A percentile compares a stretch with the other conserved stretches of the same genome.
Evolutionary conservation across 2,113 vertebrate species (phyloP).

Genomic region (Promerops cafer): DNA sequence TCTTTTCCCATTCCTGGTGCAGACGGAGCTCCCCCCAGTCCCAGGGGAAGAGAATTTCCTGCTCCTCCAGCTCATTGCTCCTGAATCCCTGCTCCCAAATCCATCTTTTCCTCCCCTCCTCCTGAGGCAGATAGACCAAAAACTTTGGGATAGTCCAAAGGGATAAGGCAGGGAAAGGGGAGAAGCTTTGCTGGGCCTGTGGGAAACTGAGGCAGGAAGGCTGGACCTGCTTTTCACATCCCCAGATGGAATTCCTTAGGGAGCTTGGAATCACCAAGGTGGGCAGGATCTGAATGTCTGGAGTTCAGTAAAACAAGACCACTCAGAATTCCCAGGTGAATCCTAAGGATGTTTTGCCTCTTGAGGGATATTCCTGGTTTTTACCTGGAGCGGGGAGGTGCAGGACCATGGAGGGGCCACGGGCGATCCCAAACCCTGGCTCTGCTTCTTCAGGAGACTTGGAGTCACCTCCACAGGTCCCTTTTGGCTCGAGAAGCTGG

Average conservation of each 20-base stretch:
- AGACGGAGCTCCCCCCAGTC: neutral
- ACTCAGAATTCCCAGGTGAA: neutral
- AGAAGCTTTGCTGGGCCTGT: neutral
- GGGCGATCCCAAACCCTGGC: neutral
- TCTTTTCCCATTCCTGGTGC: neutral
- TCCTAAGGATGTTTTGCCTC: neutral
- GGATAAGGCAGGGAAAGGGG: neutral
- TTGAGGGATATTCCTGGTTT: neutral
- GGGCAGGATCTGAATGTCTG: neutral
- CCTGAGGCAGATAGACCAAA: fast-evolving
- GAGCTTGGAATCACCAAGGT: neutral
- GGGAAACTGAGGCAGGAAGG: neutral
- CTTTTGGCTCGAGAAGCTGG: neutral
- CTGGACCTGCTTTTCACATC: neutral
- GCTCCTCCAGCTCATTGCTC: neutral
- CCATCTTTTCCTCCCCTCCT: neutral
- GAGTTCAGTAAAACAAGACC: neutral
- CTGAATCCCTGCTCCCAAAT: neutral
- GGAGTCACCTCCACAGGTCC: neutral
- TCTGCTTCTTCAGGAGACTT: neutral
- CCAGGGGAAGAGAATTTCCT: neutral
- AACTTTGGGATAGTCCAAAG: neutral
- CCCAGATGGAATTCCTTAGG: neutral
- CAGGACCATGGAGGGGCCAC: neutral
- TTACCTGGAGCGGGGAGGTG: neutral